A percentile compares a stretch with the other conserved stretches of the same genome.
These are phyloP conservation scores for Ptychadena robeensis DNA, from an alignment of 2,797 vertebrate genomes.

Conservation along the genomic window DNA sequence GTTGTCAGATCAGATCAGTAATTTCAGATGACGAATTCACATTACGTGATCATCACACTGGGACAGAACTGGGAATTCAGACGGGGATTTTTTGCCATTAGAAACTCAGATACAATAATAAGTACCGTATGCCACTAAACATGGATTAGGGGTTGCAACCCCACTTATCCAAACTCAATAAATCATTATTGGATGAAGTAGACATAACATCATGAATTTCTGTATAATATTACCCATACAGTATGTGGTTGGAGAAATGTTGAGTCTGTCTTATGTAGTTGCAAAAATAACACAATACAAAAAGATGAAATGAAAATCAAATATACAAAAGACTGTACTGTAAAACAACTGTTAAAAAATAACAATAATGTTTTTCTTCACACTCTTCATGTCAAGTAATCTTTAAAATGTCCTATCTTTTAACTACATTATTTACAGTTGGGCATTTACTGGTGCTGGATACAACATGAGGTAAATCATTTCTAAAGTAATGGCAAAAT, in stretches of 20 bases:
- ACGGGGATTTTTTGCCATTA: not conserved
- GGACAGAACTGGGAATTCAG: not conserved
- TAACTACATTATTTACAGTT: conserved; percentile 14
- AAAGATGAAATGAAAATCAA: not conserved
- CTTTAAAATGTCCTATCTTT: not conserved
- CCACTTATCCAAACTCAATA: not conserved
- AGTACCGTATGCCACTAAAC: not conserved
- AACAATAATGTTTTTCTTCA: conserved; percentile 13
- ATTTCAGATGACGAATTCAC: too few relatives aligned
- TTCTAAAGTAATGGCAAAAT: conserved; percentile 48
- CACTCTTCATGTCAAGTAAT: not conserved
- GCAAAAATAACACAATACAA: conserved; percentile 29
- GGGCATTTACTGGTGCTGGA: conserved; percentile 13
- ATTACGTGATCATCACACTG: not conserved
- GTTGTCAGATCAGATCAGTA: too few relatives aligned
- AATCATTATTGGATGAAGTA: not conserved
- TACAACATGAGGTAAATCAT: conserved; percentile 23
- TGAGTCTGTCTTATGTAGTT: not conserved
- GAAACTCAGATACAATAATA: not conserved
- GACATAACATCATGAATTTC: not conserved
- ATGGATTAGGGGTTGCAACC: not conserved
- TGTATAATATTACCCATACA: not conserved
- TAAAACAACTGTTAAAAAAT: conserved; percentile 31
- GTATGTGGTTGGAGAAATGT: not conserved
- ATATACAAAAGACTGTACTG: conserved; percentile 17